A percentile compares a stretch with the other conserved stretches of the same genome.
phyloP scores from a whole-genome alignment of 2,888 invertebrate genomes.

The Biston betularia region DNA sequence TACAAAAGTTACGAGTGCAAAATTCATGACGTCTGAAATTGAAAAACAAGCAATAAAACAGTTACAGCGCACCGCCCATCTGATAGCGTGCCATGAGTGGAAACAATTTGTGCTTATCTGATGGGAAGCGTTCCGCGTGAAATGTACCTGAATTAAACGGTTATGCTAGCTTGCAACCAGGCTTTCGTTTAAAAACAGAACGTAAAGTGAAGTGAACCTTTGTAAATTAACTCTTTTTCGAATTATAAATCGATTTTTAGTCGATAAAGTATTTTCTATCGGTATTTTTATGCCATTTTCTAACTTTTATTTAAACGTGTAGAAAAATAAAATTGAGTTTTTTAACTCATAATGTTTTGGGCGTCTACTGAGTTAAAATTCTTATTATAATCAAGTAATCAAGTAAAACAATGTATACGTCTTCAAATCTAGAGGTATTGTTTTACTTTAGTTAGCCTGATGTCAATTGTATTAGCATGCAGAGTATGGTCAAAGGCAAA shows the following conservation, averaged over 20 bases:
- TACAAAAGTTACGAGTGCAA: slow-evolving; percentile 4
- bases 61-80: slow-evolving; percentile 60
- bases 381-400: too few species aligned
- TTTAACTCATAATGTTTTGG: too few species aligned
- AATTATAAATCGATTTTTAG: not conserved
- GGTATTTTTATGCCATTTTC: too few species aligned
- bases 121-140: slow-evolving; percentile 57
- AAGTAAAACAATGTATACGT: too few species aligned
- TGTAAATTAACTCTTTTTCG: not conserved
- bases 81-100: slow-evolving; percentile 75
- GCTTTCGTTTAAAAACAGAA: slow-evolving; percentile 6
- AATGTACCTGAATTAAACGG: slow-evolving; percentile 59
- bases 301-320: too few species aligned
- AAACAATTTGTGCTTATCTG: slow-evolving; percentile 83
- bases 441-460: too few species aligned
- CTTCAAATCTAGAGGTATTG: too few species aligned
- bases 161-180: slow-evolving; percentile 42
- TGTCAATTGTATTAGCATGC: too few species aligned
- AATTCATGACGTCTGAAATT: slow-evolving; percentile 37
- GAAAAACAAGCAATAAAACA: slow-evolving; percentile 46
- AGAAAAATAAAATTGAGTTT: too few species aligned
- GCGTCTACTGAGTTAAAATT: too few species aligned
- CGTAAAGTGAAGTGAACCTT: not conserved
- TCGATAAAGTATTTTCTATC: too few species aligned
- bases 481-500: too few species aligned